These are phyloP conservation scores for Meloidogyne chitwoodi DNA, from an alignment of 1,140 invertebrate species.

Conservation along the genomic window DNA sequence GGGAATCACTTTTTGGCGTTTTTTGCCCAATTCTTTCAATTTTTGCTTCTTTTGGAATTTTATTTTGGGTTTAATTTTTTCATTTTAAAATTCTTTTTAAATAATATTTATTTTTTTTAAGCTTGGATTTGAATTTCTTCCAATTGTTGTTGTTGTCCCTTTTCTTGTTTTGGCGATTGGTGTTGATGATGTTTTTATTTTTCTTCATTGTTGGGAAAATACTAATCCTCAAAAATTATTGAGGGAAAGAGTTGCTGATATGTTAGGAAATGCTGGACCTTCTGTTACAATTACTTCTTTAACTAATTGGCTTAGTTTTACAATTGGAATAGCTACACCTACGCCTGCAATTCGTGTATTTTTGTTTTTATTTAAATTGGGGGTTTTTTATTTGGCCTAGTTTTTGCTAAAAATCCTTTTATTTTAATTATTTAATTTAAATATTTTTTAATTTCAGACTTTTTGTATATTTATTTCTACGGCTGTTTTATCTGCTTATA, in stretches of 20 bases:
- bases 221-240: slow-evolving; percentile 36
- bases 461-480: slow-evolving; percentile 57
- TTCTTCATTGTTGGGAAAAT: slow-evolving; percentile 53
- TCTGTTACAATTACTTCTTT: slow-evolving; percentile 95
- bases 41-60: slow-evolving; percentile 48
- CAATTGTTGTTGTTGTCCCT: slow-evolving; percentile 56
- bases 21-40: slow-evolving; percentile 54
- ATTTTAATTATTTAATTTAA: slow-evolving; percentile 19
- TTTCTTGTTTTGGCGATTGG: slow-evolving; percentile 58
- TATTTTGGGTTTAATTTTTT: slow-evolving; percentile 56
- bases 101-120: slow-evolving; percentile 22
- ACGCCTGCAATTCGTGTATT: slow-evolving; percentile 73
- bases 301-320: slow-evolving; percentile 93
- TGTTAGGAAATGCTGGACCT: slow-evolving; percentile 87
- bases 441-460: slow-evolving; percentile 35
- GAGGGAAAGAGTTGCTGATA: slow-evolving; percentile 72
- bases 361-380: slow-evolving; percentile 9
- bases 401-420: not conserved
- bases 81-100: not conserved
- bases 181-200: slow-evolving; percentile 60
- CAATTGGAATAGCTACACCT: slow-evolving; percentile 86
- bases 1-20: slow-evolving; percentile 54
- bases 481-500: slow-evolving; percentile 56
- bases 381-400: not conserved
- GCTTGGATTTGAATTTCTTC: slow-evolving; percentile 56